Percentiles rank a stretch among this genome's conserved stretches.
phyloP scores from a whole-genome alignment of 2,797 vertebrate genomes.

The Fundulus diaphanus region DNA sequence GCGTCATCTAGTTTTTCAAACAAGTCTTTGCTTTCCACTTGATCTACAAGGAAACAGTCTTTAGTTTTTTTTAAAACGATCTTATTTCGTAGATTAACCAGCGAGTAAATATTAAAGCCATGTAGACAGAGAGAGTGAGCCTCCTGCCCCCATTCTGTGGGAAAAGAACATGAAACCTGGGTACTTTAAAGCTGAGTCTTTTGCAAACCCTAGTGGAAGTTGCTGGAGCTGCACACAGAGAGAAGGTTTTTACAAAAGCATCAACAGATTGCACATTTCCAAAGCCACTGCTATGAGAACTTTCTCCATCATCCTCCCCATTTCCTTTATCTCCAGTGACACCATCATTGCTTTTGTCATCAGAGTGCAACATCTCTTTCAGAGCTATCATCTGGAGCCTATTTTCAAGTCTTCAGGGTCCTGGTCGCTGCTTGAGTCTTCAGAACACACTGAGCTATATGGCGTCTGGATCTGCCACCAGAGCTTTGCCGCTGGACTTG shows the following conservation, averaged over 20 bases:
- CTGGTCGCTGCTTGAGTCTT: not conserved
- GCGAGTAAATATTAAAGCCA: conserved; percentile 44
- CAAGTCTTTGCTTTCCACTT: not conserved
- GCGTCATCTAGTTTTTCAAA: not conserved
- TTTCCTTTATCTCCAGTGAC: too few species aligned
- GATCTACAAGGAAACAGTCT: not conserved
- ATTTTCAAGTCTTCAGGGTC: too few species aligned
- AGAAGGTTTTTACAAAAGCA: not conserved
- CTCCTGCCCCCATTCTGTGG: too few species aligned
- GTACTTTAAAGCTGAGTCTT: not conserved
- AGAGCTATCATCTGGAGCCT: not conserved
- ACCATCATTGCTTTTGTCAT: not conserved
- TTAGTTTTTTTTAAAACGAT: not conserved
- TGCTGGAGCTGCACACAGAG: not conserved
- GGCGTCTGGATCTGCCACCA: too few species aligned
- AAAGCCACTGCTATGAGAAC: too few species aligned
- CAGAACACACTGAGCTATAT: not conserved
- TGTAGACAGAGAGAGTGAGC: not conserved
- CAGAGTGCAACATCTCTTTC: not conserved
- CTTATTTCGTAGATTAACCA: not conserved
- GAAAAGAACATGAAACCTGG: not conserved
- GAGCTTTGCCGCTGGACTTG: too few species aligned
- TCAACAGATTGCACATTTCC: not conserved
- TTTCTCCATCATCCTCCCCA: not conserved
- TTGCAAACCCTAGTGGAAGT: conserved; percentile 50